Evolutionary conservation across 2,888 invertebrate genomes (phyloP), one percentile per base, ranked within the genome.

Genomic region (Mallateleia sp.): DNA sequence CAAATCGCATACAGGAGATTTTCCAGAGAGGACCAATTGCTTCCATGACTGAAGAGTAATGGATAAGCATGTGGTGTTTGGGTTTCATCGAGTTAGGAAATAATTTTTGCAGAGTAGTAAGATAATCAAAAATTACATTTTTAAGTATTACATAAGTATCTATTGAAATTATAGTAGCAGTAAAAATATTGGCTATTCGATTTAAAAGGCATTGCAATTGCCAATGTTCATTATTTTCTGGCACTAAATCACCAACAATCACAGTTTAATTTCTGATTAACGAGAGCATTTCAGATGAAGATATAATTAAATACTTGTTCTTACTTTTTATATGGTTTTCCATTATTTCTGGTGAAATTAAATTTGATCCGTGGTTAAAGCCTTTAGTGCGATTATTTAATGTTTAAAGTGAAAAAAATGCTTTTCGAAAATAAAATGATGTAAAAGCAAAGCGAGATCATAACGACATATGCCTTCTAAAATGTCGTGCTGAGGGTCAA

Each of bases 51-150:
- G 69, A 71, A 15, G 85, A 80, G 45, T 88, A 88, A 32, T 91
- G 90, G 15, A 88, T 45, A 0, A 88, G 67, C 38, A 85, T 80
- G 67, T 91, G 88, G 58, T 90, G 90, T 71, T 90, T 89, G 0
- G 87, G 87, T 75, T 89, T 88, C 34, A 88, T 62, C 25, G 60
- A 42, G 45, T 79, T 20, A 4, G 80, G 84, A 64, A 74, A 74
- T 5, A 87, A 71, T 22, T 83, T 60, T 34, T 75, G 58, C 38
- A 77, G 71, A n/a, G n/a, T n/a, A n/a, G n/a, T n/a, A n/a, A 86
- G 71, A 71, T 85, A 88, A 34, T 89, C 79, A 14, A n/a, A 2
- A 42, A 82, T 71, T 45, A 77, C 7, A 52, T 71, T 60, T 56
- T 56, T 14, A 15, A 87, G 28, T 45, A 67, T 50, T 9, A 54